These are phyloP conservation scores for Aeoliscus strigatus DNA, from an alignment of 2,797 vertebrate species.

Conservation along the genomic window DNA sequence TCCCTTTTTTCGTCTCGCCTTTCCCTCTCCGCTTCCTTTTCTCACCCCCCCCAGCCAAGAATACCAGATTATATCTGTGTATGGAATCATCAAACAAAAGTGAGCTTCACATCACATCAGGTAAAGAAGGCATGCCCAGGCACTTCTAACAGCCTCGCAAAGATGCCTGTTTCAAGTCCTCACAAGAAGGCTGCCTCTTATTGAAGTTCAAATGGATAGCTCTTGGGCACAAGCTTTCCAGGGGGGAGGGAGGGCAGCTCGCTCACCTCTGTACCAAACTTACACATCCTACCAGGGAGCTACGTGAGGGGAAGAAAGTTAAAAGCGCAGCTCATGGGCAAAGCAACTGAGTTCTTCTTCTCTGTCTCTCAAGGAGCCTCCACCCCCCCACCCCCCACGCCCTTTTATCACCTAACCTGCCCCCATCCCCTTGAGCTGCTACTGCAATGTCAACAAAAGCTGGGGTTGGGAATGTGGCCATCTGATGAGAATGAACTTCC, in stretches of 20 bases:
- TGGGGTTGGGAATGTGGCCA: conserved; percentile 41
- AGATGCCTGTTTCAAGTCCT: conserved; percentile 73
- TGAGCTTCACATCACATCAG: conserved; percentile 70
- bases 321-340: conserved; percentile 66
- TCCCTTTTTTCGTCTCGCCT: conserved; percentile 19
- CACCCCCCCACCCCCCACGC: conserved; percentile 20
- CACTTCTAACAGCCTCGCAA: conserved; percentile 73
- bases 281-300: conserved; percentile 62
- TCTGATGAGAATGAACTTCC: conserved; percentile 55
- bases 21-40: conserved; percentile 38
- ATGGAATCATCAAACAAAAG: conserved; percentile 76
- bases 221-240: conserved; percentile 70
- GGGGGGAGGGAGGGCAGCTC: conserved; percentile 37
- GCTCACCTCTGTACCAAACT: conserved; percentile 65
- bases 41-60: conserved; percentile 64
- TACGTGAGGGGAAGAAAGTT: conserved; percentile 39
- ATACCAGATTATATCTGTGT: conserved; percentile 75
- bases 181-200: conserved; percentile 72
- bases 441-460: conserved; percentile 66
- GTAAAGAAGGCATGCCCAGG: conserved; percentile 71
- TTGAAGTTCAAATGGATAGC: conserved; percentile 79
- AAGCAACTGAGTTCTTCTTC: conserved; percentile 53
- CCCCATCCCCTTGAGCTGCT: conserved; percentile 41
- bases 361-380: conserved; percentile 56
- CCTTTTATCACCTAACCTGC: conserved; percentile 41